Evolutionary conservation across 2,113 vertebrate genomes (phyloP).

Genomic region (Ornithorhynchus anatinus): DNA sequence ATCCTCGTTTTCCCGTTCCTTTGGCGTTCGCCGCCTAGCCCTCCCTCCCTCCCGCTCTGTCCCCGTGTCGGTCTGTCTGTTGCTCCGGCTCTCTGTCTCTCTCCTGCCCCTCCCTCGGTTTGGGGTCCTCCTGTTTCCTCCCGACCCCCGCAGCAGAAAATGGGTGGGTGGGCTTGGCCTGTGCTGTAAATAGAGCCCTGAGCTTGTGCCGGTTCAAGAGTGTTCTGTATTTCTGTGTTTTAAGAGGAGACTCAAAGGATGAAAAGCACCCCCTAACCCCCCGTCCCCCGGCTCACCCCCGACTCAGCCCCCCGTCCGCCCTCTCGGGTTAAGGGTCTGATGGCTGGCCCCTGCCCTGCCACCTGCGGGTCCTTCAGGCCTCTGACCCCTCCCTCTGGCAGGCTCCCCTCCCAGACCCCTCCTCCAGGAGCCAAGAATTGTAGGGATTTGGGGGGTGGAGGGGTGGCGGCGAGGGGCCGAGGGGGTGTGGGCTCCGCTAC

Average conservation of each 20-base stretch:
- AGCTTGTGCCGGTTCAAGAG: conserved; percentile 89
- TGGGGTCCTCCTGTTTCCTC: not conserved
- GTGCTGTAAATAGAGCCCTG: conserved; percentile 89
- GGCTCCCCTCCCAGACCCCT: not conserved
- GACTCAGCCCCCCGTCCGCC: not conserved
- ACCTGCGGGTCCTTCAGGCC: too few relatives aligned
- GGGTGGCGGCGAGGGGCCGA: too few relatives aligned
- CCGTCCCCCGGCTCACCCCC: not conserved
- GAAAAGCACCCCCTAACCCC: conserved; percentile 1
- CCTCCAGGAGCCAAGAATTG: not conserved
- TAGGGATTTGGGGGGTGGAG: not conserved
- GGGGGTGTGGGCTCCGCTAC: too few relatives aligned
- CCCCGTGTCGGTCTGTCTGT: not conserved
- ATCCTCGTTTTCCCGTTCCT: not conserved
- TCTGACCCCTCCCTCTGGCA: conserved; percentile 25
- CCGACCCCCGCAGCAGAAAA: conserved; percentile 25
- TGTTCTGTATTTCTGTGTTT: conserved; percentile 95
- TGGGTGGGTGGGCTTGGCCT: conserved; percentile 40
- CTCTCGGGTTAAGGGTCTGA: too few relatives aligned
- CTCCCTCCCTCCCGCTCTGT: not conserved
- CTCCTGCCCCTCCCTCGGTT: conserved; percentile 24
- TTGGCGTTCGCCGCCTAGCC: not conserved
- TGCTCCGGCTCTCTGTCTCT: conserved; percentile 46
- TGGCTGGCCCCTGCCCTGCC: too few relatives aligned
- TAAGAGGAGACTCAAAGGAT: conserved; percentile 85